Evolutionary conservation across 2,113 vertebrate genomes (phyloP).

Genomic region (Romanogobio albipinnatus): DNA sequence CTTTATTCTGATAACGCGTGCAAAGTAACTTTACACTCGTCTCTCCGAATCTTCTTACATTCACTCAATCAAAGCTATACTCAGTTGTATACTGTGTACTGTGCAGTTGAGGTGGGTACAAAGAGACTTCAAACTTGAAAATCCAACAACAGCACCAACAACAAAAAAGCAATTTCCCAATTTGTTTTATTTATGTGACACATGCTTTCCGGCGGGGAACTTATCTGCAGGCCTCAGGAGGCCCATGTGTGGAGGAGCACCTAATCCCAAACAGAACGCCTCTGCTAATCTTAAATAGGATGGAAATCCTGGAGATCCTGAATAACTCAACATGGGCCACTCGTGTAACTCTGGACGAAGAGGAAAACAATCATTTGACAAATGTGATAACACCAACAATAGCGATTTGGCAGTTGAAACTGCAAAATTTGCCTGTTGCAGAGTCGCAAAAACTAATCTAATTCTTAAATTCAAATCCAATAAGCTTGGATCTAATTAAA

Average conservation of each 20-base stretch:
- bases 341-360: background rate
- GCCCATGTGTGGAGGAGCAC: conserved; percentile 57
- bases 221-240: conserved; percentile 72
- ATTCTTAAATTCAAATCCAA: background rate
- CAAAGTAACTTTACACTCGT: background rate
- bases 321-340: conserved; percentile 62
- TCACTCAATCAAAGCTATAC: conserved; percentile 46
- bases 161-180: conserved; percentile 38
- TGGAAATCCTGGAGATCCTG: conserved; percentile 72
- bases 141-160: conserved; percentile 16
- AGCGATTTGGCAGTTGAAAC: conserved; percentile 16
- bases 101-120: conserved; percentile 21
- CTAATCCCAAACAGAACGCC: conserved; percentile 72
- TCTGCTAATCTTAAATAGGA: conserved; percentile 76
- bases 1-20: background rate
- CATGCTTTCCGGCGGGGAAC: conserved; percentile 54
- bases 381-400: conserved; percentile 25
- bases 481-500: conserved; percentile 16
- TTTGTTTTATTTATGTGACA: conserved; percentile 50
- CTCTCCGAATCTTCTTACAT: conserved; percentile 12
- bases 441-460: background rate
- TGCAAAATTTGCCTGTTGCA: background rate
- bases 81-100: too few species aligned
- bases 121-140: conserved; percentile 39
- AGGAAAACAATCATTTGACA: conserved; percentile 31